A percentile compares a stretch with the other conserved stretches of the same genome.
Conservation (phyloP, 1,140 invertebrate genomes). For the Leptinotarsa undecemlineata region DNA sequence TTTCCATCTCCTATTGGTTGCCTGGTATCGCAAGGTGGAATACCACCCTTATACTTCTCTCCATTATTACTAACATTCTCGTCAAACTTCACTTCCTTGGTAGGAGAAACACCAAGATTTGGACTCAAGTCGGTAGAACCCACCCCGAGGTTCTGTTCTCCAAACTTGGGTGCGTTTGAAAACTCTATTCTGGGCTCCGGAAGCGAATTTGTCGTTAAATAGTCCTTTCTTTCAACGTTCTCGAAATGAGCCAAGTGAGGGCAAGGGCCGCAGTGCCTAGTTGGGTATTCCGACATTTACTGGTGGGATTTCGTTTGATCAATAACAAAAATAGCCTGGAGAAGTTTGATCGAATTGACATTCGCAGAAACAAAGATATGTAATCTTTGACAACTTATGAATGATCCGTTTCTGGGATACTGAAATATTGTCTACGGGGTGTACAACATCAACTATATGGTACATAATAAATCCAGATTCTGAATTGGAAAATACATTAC, state of each 20-base stretch:
- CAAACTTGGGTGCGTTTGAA: conserved; percentile 21
- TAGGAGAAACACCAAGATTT: conserved; percentile 38
- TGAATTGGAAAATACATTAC: no score
- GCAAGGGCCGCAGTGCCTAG: conserved; percentile 37
- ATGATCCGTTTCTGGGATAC: no score
- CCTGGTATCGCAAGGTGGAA: conserved; percentile 30
- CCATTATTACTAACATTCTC: not conserved
- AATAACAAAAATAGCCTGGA: not conserved
- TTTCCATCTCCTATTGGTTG: conserved; percentile 19
- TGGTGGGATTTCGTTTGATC: not conserved
- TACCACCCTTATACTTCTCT: conserved; percentile 28
- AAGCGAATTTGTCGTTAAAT: conserved; percentile 41
- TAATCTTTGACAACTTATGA: no score
- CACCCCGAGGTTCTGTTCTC: conserved; percentile 37
- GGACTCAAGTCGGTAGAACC: conserved; percentile 31
- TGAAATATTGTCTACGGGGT: no score
- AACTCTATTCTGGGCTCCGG: conserved; percentile 41
- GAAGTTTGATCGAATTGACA: conserved; percentile 8
- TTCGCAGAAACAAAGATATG: not conserved
- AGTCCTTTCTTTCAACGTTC: conserved; percentile 25
- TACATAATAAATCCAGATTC: no score
- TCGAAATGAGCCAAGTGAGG: conserved; percentile 34
- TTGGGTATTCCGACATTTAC: conserved; percentile 41
- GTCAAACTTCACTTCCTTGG: conserved; percentile 29
- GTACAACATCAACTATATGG: no score